These are phyloP conservation scores for Physeter macrocephalus DNA, from an alignment of 2,113 vertebrate genomes.

Conservation along the genomic window DNA sequence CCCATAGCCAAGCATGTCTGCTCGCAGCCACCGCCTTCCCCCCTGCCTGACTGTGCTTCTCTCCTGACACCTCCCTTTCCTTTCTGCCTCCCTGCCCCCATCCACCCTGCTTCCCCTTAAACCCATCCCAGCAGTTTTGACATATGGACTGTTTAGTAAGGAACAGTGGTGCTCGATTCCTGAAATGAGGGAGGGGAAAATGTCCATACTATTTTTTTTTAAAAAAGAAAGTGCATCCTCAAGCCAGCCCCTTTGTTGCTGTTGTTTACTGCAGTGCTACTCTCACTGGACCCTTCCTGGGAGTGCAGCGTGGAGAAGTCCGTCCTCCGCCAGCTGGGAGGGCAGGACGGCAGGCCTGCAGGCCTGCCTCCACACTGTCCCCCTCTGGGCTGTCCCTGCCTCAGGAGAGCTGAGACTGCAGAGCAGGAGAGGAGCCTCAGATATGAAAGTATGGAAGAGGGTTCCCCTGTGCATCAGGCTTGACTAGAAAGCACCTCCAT, in stretches of 20 bases:
- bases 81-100: not conserved
- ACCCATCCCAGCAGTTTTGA: not conserved
- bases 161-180: not conserved
- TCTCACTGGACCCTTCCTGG: not conserved
- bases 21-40: not conserved
- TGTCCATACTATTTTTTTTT: not conserved
- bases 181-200: not conserved
- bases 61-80: not conserved
- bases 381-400: not conserved
- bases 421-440: not conserved
- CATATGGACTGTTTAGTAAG: not conserved
- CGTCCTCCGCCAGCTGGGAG: accelerated
- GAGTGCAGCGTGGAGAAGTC: not conserved
- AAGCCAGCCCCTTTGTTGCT: not conserved
- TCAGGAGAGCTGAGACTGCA: not conserved
- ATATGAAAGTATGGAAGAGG: not conserved
- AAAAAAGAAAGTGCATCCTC: not conserved
- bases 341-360: not conserved
- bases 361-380: not conserved
- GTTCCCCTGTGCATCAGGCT: not conserved
- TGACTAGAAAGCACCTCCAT: not conserved
- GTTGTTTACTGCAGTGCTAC: not conserved
- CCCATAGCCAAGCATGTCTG: not conserved
- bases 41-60: not conserved
- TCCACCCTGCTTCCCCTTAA: not conserved